These are phyloP conservation scores for Eulemur rufifrons DNA, from an alignment of 2,113 vertebrate species.

Conservation along the genomic window DNA sequence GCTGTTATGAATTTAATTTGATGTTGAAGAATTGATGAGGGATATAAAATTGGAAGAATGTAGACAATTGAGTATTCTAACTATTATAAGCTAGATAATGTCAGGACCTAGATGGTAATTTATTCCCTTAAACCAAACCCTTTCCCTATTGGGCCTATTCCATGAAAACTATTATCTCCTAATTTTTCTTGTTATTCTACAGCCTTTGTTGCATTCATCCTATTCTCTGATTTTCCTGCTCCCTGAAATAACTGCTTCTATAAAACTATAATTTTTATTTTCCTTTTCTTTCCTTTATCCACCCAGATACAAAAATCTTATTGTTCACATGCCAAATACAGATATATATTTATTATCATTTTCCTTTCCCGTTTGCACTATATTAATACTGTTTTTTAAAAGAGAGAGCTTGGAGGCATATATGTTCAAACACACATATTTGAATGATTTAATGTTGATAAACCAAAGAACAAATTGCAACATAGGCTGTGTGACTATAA, in stretches of 20 bases:
- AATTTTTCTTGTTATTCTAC: not conserved
- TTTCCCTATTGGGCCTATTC: not conserved
- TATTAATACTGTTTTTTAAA: not conserved
- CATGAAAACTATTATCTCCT: not conserved
- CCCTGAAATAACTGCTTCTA: not conserved
- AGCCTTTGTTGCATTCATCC: not conserved
- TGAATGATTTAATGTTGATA: constrained; percentile 18
- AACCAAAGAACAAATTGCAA: not conserved
- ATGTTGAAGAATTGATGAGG: not conserved
- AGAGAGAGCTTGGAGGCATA: not conserved
- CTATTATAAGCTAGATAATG: not conserved
- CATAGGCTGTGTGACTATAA: not conserved
- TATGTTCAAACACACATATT: not conserved
- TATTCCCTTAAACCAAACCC: not conserved
- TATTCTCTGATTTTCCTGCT: not conserved
- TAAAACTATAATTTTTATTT: not conserved
- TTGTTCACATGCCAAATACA: not conserved
- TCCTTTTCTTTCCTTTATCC: not conserved
- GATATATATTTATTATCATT: not conserved
- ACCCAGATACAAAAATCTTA: not conserved
- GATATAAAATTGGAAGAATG: not conserved
- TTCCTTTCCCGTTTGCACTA: not conserved
- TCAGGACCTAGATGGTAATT: not conserved
- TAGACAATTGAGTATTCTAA: not conserved
- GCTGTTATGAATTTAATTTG: not conserved